These are phyloP conservation scores for Leistus spinibarbis DNA, from an alignment of 2,888 invertebrate species.

Conservation along the genomic window DNA sequence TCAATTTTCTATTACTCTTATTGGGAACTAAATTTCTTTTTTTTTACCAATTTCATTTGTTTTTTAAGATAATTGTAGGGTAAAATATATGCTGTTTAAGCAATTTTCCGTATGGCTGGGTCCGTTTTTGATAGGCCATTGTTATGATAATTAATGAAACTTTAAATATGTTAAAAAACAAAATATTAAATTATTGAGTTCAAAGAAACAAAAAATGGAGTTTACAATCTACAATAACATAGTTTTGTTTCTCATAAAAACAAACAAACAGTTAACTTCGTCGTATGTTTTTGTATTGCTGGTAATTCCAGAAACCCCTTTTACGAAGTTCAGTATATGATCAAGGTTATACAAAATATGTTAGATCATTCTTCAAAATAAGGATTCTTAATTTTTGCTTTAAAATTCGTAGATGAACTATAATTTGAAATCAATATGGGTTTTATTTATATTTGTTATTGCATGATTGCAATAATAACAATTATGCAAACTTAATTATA, in stretches of 20 bases:
- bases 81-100: neutral
- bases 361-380: too few species aligned
- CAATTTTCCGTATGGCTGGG: neutral
- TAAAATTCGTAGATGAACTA: too few species aligned
- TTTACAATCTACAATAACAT: neutral
- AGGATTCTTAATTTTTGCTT: too few species aligned
- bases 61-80: too few species aligned
- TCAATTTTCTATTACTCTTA: constrained; percentile 23
- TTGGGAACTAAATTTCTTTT: neutral
- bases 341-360: neutral
- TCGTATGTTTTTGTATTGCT: neutral
- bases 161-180: neutral
- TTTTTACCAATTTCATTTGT: too few species aligned
- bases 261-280: neutral
- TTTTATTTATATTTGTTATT: too few species aligned
- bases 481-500: too few species aligned
- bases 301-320: neutral
- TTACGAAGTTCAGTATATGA: too few species aligned
- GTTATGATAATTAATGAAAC: neutral
- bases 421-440: too few species aligned
- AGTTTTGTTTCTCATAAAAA: neutral
- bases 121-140: neutral
- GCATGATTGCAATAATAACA: too few species aligned
- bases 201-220: too few species aligned
- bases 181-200: neutral